Conservation (phyloP, 2,113 vertebrate genomes). For the Caranx ignobilis region DNA sequence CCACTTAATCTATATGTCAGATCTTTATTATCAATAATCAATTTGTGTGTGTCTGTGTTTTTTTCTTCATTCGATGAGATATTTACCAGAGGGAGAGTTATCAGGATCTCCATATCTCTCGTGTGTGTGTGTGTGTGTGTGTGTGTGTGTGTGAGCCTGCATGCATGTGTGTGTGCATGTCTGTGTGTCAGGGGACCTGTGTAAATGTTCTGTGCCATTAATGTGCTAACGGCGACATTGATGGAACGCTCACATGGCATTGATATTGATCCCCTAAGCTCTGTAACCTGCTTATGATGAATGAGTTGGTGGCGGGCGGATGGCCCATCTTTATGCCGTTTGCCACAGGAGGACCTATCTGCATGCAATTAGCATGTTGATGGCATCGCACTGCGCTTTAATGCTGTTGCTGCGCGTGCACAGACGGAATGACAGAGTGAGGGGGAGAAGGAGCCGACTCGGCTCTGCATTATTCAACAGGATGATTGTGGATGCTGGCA, state of each 20-base stretch:
- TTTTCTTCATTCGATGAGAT: background rate
- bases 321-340: constrained; percentile 22
- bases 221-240: constrained; percentile 45
- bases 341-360: constrained; percentile 38
- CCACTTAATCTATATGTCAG: background rate
- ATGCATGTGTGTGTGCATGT: background rate
- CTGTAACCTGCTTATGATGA: constrained; percentile 66
- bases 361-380: constrained; percentile 73
- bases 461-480: constrained; percentile 76
- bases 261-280: constrained; percentile 63
- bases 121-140: background rate
- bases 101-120: background rate
- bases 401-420: constrained; percentile 8
- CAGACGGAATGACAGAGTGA: constrained; percentile 44
- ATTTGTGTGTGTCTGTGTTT: background rate
- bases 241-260: constrained; percentile 54
- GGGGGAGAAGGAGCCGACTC: constrained; percentile 27
- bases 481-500: constrained; percentile 58
- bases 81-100: background rate
- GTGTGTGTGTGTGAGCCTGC: background rate
- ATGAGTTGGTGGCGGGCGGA: constrained; percentile 39
- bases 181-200: constrained; percentile 26
- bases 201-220: constrained; percentile 40
- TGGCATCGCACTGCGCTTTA: constrained; percentile 20
- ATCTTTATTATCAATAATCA: constrained; percentile 6